phyloP scores from a whole-genome alignment of 2,797 vertebrate genomes.

The Fundulus diaphanus region DNA sequence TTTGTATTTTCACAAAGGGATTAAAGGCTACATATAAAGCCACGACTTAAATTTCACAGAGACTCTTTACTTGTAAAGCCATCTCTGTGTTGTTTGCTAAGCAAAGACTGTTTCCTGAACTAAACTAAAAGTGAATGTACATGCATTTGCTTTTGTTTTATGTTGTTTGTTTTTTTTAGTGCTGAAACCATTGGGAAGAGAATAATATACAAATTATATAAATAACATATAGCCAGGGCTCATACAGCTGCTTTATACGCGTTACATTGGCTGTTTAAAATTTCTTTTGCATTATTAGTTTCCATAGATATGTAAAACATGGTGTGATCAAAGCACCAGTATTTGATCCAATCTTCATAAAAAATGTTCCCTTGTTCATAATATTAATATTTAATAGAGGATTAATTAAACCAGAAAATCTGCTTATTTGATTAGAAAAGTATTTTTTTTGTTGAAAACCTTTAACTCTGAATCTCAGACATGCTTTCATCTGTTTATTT shows the following conservation, averaged over 20 bases:
- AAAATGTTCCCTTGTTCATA: background rate
- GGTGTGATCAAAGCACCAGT: constrained; percentile 1
- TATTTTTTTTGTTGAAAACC: background rate
- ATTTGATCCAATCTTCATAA: background rate
- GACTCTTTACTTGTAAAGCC: too few species aligned
- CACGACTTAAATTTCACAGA: too few species aligned
- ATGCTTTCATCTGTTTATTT: background rate
- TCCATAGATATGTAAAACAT: background rate
- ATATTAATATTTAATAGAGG: background rate
- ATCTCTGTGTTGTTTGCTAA: too few species aligned
- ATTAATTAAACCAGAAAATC: background rate
- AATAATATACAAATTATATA: too few species aligned
- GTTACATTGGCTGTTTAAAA: too few species aligned
- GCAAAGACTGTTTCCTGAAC: too few species aligned
- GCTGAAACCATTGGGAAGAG: too few species aligned
- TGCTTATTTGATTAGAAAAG: background rate
- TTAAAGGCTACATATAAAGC: background rate
- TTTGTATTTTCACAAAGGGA: background rate
- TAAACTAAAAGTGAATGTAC: too few species aligned
- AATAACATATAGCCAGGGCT: background rate
- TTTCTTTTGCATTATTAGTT: background rate
- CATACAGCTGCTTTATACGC: background rate
- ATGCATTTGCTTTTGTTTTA: too few species aligned
- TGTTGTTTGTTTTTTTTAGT: too few species aligned
- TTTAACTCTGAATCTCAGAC: background rate